A percentile compares a stretch with the other conserved stretches of the same genome.
Evolutionary conservation across 2,888 invertebrate species (phyloP).

Genomic region (Ypsolopha sequella): DNA sequence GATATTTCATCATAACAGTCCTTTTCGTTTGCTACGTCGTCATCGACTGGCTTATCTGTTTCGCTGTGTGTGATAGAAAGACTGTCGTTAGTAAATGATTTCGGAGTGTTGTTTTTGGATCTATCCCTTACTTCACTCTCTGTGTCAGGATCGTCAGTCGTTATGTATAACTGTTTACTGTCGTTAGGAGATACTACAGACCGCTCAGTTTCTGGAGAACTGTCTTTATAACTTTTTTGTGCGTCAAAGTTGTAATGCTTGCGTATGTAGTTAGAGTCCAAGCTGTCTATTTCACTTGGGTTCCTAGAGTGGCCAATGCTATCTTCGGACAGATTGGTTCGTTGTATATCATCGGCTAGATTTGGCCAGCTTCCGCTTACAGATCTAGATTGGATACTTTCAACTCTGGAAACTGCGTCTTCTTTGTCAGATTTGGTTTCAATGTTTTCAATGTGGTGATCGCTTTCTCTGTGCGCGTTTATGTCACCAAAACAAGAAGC

Average conservation of each 20-base stretch:
- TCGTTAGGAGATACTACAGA: constrained; percentile 41
- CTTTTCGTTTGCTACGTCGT: constrained; percentile 21
- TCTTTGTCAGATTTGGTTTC: constrained; percentile 47
- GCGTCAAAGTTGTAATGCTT: constrained; percentile 68
- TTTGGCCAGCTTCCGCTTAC: constrained; percentile 63
- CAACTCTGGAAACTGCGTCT: constrained; percentile 41
- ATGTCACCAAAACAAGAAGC: constrained; percentile 65
- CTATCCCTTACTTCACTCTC: constrained; percentile 44
- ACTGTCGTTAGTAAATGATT: constrained; percentile 56
- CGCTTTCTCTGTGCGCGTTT: constrained; percentile 49
- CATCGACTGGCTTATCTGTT: constrained; percentile 30
- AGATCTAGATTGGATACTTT: constrained; percentile 47
- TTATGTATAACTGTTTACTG: constrained; percentile 52
- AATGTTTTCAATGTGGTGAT: constrained; percentile 25
- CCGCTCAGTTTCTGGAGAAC: constrained; percentile 57
- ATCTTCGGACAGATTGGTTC: constrained; percentile 56
- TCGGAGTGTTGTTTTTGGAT: constrained; percentile 59
- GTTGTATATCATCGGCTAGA: constrained; percentile 53
- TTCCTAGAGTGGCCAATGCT: constrained; percentile 61
- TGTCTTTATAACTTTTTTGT: constrained; percentile 50
- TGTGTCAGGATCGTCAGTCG: constrained; percentile 47
- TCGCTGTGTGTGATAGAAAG: constrained; percentile 42
- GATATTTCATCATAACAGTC: constrained; percentile 41
- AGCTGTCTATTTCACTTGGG: constrained; percentile 69
- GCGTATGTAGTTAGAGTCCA: constrained; percentile 70